These are phyloP conservation scores for Dinoponera quadriceps DNA, from an alignment of 1,140 invertebrate species.

Conservation along the genomic window DNA sequence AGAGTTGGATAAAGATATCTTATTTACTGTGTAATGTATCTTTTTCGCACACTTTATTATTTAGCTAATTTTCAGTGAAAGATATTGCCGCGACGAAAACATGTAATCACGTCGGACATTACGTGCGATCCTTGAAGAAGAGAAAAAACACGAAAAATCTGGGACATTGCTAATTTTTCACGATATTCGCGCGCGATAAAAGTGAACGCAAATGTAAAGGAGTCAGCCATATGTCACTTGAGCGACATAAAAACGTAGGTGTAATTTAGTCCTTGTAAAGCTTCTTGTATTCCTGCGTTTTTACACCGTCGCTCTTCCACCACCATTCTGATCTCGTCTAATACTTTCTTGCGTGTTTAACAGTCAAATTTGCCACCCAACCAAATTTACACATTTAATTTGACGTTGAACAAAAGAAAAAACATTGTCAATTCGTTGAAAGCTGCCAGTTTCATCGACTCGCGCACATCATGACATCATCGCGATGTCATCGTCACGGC, in stretches of 20 bases:
- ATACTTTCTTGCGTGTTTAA: background rate
- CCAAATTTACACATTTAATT: background rate
- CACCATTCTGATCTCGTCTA: background rate
- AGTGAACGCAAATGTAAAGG: background rate
- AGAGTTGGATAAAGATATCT: no score
- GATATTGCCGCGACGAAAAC: no score
- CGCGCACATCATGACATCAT: background rate
- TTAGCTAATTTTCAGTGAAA: no score
- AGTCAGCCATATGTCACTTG: background rate
- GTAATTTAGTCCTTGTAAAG: background rate
- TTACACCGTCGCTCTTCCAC: background rate
- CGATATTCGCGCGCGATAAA: background rate
- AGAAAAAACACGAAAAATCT: background rate
- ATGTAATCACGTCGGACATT: background rate
- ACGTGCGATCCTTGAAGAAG: background rate
- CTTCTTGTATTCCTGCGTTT: background rate
- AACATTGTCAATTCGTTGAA: no score
- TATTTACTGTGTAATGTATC: no score
- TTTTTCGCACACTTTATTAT: no score
- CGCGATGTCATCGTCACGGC: background rate
- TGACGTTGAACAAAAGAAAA: background rate
- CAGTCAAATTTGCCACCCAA: no score
- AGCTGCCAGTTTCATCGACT: background rate
- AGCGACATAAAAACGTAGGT: background rate
- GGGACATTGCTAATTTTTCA: constrained; percentile 3